Percentiles rank a stretch among this genome's conserved stretches.
phyloP scores from a whole-genome alignment of 2,113 vertebrate genomes.

The Craseonycteris thonglongyai region DNA sequence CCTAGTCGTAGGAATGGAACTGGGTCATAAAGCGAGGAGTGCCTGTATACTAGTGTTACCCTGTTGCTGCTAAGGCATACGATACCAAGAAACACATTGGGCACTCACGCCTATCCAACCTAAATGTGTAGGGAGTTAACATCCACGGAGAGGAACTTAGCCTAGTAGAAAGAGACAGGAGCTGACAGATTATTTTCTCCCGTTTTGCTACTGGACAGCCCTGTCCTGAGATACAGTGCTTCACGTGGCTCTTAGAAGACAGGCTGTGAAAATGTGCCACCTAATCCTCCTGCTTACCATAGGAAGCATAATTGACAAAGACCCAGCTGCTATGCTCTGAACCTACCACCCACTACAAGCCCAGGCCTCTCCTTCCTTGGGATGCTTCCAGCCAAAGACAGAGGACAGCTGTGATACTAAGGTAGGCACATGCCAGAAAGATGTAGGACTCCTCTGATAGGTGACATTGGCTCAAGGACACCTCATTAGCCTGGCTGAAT shows the following conservation, averaged over 20 bases:
- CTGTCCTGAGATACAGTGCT: background rate
- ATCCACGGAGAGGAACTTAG: background rate
- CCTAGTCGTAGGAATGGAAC: too few species aligned
- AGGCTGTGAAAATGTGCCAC: background rate
- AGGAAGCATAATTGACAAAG: background rate
- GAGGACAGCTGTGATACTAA: background rate
- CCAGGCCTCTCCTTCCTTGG: background rate
- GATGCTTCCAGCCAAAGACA: background rate
- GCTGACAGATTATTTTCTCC: background rate
- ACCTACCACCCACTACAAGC: background rate
- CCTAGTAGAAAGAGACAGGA: background rate
- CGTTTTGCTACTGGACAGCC: background rate
- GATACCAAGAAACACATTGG: background rate
- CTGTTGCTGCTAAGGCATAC: background rate
- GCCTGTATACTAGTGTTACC: fast-evolving
- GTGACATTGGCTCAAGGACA: background rate
- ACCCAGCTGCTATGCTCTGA: background rate
- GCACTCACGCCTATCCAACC: background rate
- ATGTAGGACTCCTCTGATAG: background rate
- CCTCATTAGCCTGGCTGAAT: background rate
- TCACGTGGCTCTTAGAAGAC: background rate
- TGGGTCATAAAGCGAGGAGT: too few species aligned
- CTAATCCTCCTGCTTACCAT: background rate
- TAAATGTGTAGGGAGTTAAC: background rate
- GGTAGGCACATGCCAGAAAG: background rate